phyloP scores from a whole-genome alignment of 2,797 vertebrate species.

The Naso thynnoides region DNA sequence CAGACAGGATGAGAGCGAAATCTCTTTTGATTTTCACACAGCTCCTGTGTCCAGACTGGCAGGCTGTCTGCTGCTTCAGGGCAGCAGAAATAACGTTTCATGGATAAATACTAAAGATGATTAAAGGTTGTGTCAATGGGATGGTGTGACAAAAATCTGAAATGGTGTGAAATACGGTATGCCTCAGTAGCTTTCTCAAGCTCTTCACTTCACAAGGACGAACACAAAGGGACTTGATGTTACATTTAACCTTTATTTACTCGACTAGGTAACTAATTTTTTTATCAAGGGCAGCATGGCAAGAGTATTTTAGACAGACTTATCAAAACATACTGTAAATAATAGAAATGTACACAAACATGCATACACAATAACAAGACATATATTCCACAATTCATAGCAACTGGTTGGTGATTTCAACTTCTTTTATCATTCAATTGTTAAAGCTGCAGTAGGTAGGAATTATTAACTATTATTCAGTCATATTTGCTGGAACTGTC shows the following conservation, averaged over 20 bases:
- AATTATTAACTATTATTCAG: too few species aligned
- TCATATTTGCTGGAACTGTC: too few species aligned
- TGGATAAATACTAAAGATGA: slow-evolving; percentile 72
- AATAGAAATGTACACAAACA: too few species aligned
- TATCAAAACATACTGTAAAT: background rate
- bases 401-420: slow-evolving; percentile 15
- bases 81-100: slow-evolving; percentile 67
- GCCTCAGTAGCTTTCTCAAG: slow-evolving; percentile 43
- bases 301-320: background rate
- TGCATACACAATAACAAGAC: background rate
- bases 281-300: slow-evolving; percentile 5
- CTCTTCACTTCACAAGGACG: slow-evolving; percentile 31
- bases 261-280: background rate
- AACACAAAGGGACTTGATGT: slow-evolving; percentile 14
- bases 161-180: slow-evolving; percentile 52
- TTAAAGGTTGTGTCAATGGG: slow-evolving; percentile 67
- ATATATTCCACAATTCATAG: background rate
- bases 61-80: slow-evolving; percentile 54
- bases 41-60: slow-evolving; percentile 50
- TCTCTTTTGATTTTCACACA: slow-evolving; percentile 70
- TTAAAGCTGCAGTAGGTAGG: too few species aligned
- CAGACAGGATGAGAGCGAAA: slow-evolving; percentile 69
- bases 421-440: slow-evolving; percentile 19
- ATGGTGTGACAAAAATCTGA: slow-evolving; percentile 53
- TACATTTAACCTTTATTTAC: slow-evolving; percentile 38